phyloP scores from a whole-genome alignment of 1,140 invertebrate species.

The Saccostrea echinata region DNA sequence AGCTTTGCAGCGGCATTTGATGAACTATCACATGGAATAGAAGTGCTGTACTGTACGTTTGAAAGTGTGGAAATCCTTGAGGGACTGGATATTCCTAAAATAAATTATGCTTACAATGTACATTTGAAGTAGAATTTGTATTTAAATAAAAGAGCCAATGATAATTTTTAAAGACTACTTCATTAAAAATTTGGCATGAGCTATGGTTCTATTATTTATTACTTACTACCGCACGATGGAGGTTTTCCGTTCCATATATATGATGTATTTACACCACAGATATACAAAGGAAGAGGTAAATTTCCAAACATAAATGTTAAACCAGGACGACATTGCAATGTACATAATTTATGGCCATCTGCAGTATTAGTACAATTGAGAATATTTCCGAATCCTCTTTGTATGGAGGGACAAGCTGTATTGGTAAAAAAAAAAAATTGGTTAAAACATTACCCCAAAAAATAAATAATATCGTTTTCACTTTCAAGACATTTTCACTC shows the following conservation, averaged over 20 bases:
- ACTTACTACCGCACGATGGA: constrained; percentile 3
- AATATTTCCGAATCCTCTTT: background rate
- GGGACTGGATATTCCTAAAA: background rate
- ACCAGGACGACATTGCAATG: background rate
- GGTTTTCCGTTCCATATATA: background rate
- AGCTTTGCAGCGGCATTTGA: background rate
- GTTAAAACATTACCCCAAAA: too few relatives aligned
- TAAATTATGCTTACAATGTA: too few relatives aligned
- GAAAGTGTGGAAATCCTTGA: background rate
- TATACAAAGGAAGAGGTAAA: background rate
- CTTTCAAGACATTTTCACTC: too few relatives aligned
- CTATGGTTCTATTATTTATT: too few relatives aligned
- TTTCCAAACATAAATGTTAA: background rate
- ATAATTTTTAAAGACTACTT: too few relatives aligned
- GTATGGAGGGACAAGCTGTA: background rate
- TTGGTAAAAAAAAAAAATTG: too few relatives aligned
- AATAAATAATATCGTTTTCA: too few relatives aligned
- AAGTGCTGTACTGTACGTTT: background rate
- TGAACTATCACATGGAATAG: background rate
- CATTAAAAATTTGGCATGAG: too few relatives aligned
- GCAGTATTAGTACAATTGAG: background rate
- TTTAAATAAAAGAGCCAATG: too few relatives aligned
- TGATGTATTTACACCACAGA: background rate
- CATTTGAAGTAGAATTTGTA: too few relatives aligned
- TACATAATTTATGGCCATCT: background rate